These are phyloP conservation scores for Pteruthius melanotis DNA, from an alignment of 2,113 vertebrate genomes.

Conservation along the genomic window DNA sequence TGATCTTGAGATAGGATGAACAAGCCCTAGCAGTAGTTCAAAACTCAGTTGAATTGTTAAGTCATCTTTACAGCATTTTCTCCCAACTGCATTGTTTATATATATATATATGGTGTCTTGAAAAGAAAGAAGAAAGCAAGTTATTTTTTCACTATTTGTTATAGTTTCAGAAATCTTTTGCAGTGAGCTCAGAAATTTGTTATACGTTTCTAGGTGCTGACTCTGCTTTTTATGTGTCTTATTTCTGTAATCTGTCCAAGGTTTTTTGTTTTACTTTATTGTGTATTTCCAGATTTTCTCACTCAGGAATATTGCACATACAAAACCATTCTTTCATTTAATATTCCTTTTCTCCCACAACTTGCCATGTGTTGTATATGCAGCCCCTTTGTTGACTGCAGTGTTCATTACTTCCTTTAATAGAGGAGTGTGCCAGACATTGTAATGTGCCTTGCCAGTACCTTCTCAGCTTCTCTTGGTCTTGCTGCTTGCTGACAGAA, in stretches of 20 bases:
- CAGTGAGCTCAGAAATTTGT: neutral
- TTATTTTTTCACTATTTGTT: neutral
- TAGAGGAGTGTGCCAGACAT: neutral
- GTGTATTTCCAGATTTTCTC: neutral
- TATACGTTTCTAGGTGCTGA: neutral
- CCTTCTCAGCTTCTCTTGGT: neutral
- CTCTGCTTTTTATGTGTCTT: neutral
- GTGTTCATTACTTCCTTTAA: neutral
- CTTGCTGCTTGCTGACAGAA: neutral
- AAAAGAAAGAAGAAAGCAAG: neutral
- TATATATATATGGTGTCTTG: accelerated
- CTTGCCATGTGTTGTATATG: neutral
- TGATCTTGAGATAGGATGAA: neutral
- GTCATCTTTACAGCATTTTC: neutral
- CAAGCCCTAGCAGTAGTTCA: neutral
- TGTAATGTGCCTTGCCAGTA: neutral
- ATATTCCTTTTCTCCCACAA: neutral
- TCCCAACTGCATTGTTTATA: neutral
- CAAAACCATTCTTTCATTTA: neutral
- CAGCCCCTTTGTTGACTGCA: neutral
- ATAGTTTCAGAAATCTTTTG: neutral
- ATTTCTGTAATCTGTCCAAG: neutral
- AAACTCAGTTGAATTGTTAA: neutral
- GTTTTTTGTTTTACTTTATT: neutral
- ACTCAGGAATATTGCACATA: neutral